Base-by-base conservation (phyloP, 2,113 vertebrate genomes). In the Chloroceryle aenea region DNA sequence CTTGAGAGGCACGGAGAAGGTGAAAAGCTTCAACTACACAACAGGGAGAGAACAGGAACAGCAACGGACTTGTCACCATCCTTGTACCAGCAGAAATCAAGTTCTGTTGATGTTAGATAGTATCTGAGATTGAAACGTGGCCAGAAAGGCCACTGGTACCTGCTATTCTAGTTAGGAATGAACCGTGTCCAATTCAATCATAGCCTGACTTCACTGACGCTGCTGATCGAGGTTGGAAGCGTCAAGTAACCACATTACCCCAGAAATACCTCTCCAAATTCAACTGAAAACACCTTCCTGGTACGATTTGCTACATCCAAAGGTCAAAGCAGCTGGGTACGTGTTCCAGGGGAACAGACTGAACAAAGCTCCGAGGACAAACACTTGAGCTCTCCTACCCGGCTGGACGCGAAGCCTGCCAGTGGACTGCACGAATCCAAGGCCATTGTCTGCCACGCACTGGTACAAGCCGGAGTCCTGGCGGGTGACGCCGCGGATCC, bases 401-500 rank as follows among this genome's bases (percentile, higher is more conserved):
- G 98, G 96, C 76, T 97, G 96, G 26, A 98, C 89, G 5, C 61
- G 96, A 15, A 99, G 99, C n/a, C 98, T 98, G 55, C 98, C 99
- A 1, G 96, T 97, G 3, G 99, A 99, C 81, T 99, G 99, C 23
- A 62, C 98, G 27, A 98, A 98, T 40, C 98, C 98, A 50, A 99
- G 82, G 3, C 97, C 97, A 4, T 99, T 99, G 94, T 98, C 97
- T 16, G 98, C 97, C 32, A 99, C 34, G 53, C 99, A 99, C 96
- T 99, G 99, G 95, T 99, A 99, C 48, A 99, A 76, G 43, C 99
- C 99, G 3, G 98, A 96, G 71, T 99, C 99, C 92, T 94, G 96
- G 7, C 16, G 40, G 10, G 93, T 96, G 74, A 98, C 93, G 1
- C 93, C 95, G 0, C 59, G 82, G 74, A 99, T 98, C 7, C 47